Base-by-base conservation (phyloP, 2,888 invertebrate species). In the Netelia virgata region DNA sequence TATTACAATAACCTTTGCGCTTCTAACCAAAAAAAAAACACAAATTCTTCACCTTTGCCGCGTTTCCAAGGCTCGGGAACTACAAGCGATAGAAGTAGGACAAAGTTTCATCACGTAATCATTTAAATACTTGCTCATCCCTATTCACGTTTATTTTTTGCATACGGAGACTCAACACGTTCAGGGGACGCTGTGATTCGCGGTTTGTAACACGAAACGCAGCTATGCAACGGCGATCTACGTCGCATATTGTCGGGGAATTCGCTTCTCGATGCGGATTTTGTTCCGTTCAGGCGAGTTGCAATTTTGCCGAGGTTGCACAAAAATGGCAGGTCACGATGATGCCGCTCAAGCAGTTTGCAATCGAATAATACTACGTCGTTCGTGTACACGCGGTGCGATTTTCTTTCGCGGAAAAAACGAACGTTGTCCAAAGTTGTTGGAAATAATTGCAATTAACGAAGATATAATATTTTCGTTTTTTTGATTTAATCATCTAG, bases 161-260 rank as follows among this genome's bases (percentile, higher is more conserved):
- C 59, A 76, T 8, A 20, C 66, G 66, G 47, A 76, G 47, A 80
- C 43, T 50, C 70, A 28, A 55, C 73, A 72, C 36, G 41, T 20
- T 10, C 59, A 14, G 36, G 41, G 43, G 16, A 61, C 36, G 11
- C 36, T 28, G 76, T 59, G 59, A 36, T 47, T 73, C 55, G n/a
- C 64, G 20, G 43, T 47, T 77, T 36, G 81, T 84, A 84, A 84
- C 18, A 20, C 57, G 72, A 84, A 64, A 77, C 81, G 16, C 64
- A 11, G 23, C 14, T 43, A 16, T 23, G 16, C 64, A n/a, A 23
- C n/a, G 69, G 63, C 16, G 66, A 84, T 79, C 61, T 73, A 84
- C 84, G 83, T 81, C 86, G 87, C 82, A 87, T 85, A 88, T 87
- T 85, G 87, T 86, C 87, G 88, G 87, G 86, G 91, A 91, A 91